Base-by-base conservation (phyloP, 1,140 invertebrate species). In the Schmidtea mediterranea region DNA sequence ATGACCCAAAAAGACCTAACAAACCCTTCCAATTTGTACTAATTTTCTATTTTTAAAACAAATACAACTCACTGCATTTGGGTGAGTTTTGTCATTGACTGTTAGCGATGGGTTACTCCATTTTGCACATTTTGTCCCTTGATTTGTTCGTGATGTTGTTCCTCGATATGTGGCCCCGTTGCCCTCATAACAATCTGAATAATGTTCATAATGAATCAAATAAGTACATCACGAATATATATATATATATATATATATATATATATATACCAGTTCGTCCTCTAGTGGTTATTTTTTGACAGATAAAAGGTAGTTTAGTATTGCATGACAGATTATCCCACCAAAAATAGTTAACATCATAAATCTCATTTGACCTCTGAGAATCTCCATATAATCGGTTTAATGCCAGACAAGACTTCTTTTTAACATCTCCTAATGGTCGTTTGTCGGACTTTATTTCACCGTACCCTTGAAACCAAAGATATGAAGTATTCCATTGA, bases 181-280 rank as follows among this genome's bases (percentile, higher is more conserved):
- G 13, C 43, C 57, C 12, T 24, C 38, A 47, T 58, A 58, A 49
- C 58, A 59, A 13, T 58, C 58, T 58, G n/a, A 46, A 9, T 12
- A 18, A 22, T 2, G 5, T 16, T n/a, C n/a, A n/a, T n/a, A n/a
- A n/a, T n/a, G n/a, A n/a, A n/a, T n/a, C n/a, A n/a, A n/a, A n/a
- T n/a, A n/a, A n/a, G n/a, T n/a, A n/a, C n/a, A n/a, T n/a, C n/a
- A n/a, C n/a, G n/a, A n/a, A n/a, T n/a, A n/a, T n/a, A n/a, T n/a
- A n/a, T n/a, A n/a, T n/a, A n/a, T n/a, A n/a, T n/a, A n/a, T n/a
- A n/a, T n/a, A n/a, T n/a, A n/a, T n/a, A n/a, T n/a, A n/a, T n/a
- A n/a, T n/a, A n/a, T n/a, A n/a, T n/a, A 6, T 15, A 39, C 38
- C 16, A 15, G 38, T 15, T n/a, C 13, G 6, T 15, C 16, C 16